phyloP scores from a whole-genome alignment of 2,797 vertebrate genomes.

The Poecilia wingei region DNA sequence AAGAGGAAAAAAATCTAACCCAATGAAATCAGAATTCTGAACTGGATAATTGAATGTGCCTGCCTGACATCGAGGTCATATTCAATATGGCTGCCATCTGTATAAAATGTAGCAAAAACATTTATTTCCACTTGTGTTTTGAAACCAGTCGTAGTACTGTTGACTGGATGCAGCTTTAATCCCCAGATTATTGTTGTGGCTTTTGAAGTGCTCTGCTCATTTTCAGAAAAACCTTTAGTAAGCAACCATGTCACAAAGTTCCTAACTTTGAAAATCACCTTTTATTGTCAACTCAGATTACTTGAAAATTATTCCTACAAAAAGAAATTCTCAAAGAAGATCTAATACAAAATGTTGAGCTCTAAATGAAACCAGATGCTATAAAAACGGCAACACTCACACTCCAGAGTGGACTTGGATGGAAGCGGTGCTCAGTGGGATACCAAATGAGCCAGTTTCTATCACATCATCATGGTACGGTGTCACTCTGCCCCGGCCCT shows the following conservation, averaged over 20 bases:
- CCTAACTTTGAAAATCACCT: background rate
- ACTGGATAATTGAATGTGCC: background rate
- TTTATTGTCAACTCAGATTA: background rate
- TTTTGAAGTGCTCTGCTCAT: background rate
- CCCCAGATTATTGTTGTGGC: background rate
- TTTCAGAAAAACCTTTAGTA: background rate
- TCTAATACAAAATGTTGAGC: background rate
- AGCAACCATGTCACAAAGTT: background rate
- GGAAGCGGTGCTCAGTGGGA: slow-evolving; percentile 87
- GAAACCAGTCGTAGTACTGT: background rate
- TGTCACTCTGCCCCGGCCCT: slow-evolving; percentile 85
- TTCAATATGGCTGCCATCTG: background rate
- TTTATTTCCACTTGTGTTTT: background rate
- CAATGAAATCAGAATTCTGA: background rate
- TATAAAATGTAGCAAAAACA: background rate
- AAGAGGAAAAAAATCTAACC: background rate
- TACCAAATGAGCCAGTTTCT: slow-evolving; percentile 86
- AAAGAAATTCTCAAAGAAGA: background rate
- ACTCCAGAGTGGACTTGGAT: slow-evolving; percentile 92
- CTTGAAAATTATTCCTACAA: background rate
- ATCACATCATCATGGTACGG: slow-evolving; percentile 88
- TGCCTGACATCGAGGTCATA: background rate
- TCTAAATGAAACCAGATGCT: background rate
- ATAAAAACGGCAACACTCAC: slow-evolving; percentile 81
- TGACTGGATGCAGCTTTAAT: background rate